These are phyloP conservation scores for Oncorhynchus mykiss DNA, from an alignment of 2,113 vertebrate genomes.

Conservation along the genomic window DNA sequence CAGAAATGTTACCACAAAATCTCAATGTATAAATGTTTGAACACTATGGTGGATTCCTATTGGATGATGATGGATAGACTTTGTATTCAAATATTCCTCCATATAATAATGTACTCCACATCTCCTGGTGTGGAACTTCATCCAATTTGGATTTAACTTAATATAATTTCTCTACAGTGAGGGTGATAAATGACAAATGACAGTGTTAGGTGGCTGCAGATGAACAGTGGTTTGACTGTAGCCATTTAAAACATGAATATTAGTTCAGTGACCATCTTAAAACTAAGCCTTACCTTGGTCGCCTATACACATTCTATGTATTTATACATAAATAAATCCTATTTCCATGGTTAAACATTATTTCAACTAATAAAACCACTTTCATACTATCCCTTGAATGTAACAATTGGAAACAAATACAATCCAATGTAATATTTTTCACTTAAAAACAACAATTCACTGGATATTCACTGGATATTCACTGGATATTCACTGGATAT, in stretches of 20 bases:
- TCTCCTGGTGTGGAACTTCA: slow-evolving; percentile 10
- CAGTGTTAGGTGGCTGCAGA: slow-evolving; percentile 43
- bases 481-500: not conserved
- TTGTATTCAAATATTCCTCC: slow-evolving; percentile 8
- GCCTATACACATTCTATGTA: too few relatives aligned
- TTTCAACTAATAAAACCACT: not conserved
- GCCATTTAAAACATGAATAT: slow-evolving; percentile 40
- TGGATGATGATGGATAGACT: slow-evolving; percentile 26
- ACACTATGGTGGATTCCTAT: not conserved
- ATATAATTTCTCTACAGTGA: slow-evolving; percentile 12
- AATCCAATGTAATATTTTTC: too few relatives aligned
- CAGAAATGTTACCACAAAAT: not conserved
- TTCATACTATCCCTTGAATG: not conserved
- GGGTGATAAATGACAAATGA: slow-evolving; percentile 47
- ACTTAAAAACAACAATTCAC: not conserved
- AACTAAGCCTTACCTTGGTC: slow-evolving; percentile 21
- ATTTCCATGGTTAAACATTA: not conserved
- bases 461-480: not conserved
- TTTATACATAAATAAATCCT: too few relatives aligned
- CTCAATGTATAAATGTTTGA: slow-evolving; percentile 1
- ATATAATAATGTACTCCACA: not conserved
- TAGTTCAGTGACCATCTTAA: slow-evolving; percentile 49
- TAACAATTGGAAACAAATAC: not conserved
- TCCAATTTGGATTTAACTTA: too few relatives aligned
- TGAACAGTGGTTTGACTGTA: slow-evolving; percentile 39